Base-by-base conservation (phyloP, 1,140 invertebrate species). In the Colletes latitarsis region DNA sequence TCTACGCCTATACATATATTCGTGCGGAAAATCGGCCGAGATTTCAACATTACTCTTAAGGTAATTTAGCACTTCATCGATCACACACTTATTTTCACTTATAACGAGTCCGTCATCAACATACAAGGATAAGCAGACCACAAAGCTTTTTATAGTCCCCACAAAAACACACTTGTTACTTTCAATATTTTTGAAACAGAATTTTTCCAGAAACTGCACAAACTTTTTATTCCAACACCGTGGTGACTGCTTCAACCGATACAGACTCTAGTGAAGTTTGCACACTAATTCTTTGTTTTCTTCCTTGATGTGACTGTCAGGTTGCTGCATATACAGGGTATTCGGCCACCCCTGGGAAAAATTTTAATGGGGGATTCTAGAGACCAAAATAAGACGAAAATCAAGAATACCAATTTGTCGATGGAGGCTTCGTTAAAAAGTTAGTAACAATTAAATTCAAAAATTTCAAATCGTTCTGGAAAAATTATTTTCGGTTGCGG, bases 151-250 rank as follows among this genome's bases (percentile, higher is more conserved):
- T 5, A 52, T 4, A 30, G 1, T 19, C 12, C 69, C 55, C 0
- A 15, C 52, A 30, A 63, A 81, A 0, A 81, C 4, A 9, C 72
- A 81, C 0, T 55, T 3, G 12, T 81, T 72, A 6, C 53, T 41
- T 14, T 69, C 17, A 30, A 46, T 70, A 6, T 46, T 39, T n/a
- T 14, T 17, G n/a, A 73, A 80, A 1, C 43, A 8, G 12, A 49
- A 70, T 6, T 12, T n/a, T 39, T 57, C 60, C 6, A 70, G 3
- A 12, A 75, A 69, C 4, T 17, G 6, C 19, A 60, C 62, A 21
- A 82, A 80, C n/a, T 63, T 66, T 10, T 46, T 0, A 4, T 82
- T 82, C 81, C 75, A 82, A 4, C 6, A n/a, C 8, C 68, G 67
- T 1, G 71, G 63, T 2, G 76, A 30, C n/a, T 78, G 64, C 8